phyloP scores from a whole-genome alignment of 2,797 vertebrate genomes.

The Manis crassicaudata region DNA sequence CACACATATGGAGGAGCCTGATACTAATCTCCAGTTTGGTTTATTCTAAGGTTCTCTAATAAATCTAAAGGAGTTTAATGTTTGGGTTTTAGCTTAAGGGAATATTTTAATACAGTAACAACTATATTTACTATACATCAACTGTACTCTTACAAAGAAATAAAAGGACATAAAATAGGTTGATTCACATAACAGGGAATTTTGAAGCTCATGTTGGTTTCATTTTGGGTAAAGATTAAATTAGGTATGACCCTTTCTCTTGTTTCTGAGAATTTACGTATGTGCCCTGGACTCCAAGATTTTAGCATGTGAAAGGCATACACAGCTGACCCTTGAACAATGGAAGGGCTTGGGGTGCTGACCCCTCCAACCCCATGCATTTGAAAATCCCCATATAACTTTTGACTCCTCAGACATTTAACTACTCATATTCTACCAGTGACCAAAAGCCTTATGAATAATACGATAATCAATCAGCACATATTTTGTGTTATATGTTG shows the following conservation, averaged over 20 bases:
- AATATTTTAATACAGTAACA: not conserved
- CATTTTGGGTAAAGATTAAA: not conserved
- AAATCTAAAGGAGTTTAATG: not conserved
- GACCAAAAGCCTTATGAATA: not conserved
- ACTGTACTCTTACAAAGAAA: not conserved
- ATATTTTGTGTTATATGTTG: not conserved
- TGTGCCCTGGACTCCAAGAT: not conserved
- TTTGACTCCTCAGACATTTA: not conserved
- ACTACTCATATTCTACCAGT: not conserved
- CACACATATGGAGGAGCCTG: not conserved
- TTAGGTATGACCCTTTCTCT: not conserved
- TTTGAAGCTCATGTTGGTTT: not conserved
- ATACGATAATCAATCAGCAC: not conserved
- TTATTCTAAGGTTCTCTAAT: constrained; percentile 21
- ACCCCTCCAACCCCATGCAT: not conserved
- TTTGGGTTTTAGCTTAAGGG: not conserved
- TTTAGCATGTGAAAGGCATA: not conserved
- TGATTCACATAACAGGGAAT: not conserved
- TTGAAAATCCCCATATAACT: not conserved
- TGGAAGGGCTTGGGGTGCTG: not conserved
- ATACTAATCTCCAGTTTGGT: not conserved
- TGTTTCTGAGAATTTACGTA: not conserved
- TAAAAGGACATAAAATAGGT: not conserved
- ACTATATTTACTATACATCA: not conserved
- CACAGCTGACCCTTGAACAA: not conserved